These are phyloP conservation scores for Branchipolynoe longqiensis DNA, from an alignment of 2,888 invertebrate genomes.

Conservation along the genomic window DNA sequence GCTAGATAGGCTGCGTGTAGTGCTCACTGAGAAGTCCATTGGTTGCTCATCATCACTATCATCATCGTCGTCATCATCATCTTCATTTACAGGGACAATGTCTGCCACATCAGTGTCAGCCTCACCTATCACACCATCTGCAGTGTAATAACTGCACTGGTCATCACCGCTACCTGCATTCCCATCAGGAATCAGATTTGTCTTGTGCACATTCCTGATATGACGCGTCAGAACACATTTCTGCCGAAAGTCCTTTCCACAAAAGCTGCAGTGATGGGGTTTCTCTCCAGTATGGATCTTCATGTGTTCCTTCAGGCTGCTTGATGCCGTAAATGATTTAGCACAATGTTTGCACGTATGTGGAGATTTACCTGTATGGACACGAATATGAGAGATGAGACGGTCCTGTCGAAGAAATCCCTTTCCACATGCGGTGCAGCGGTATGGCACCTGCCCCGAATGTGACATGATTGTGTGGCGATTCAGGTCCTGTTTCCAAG, in stretches of 20 bases:
- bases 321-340: conserved; percentile 33
- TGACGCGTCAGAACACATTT: conserved; percentile 39
- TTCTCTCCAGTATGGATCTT: conserved; percentile 45
- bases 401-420: conserved; percentile 24
- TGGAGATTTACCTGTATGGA: conserved; percentile 35
- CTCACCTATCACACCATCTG: too few species aligned
- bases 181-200: too few species aligned
- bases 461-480: not conserved
- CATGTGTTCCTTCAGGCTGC: conserved; percentile 43
- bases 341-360: conserved; percentile 5
- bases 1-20: not conserved
- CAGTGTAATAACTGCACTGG: too few species aligned
- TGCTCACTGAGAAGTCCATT: not conserved
- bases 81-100: not conserved
- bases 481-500: conserved; percentile 26
- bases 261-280: conserved; percentile 31
- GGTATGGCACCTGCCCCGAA: not conserved
- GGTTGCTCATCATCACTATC: conserved; percentile 2
- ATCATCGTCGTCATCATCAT: too few species aligned
- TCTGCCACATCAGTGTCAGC: not conserved
- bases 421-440: conserved; percentile 34
- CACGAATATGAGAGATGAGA: conserved; percentile 18
- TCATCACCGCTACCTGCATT: too few species aligned
- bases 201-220: conserved; percentile 38
- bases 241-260: conserved; percentile 34